phyloP scores from a whole-genome alignment of 2,888 invertebrate species.

The Sicus ferrugineus region DNA sequence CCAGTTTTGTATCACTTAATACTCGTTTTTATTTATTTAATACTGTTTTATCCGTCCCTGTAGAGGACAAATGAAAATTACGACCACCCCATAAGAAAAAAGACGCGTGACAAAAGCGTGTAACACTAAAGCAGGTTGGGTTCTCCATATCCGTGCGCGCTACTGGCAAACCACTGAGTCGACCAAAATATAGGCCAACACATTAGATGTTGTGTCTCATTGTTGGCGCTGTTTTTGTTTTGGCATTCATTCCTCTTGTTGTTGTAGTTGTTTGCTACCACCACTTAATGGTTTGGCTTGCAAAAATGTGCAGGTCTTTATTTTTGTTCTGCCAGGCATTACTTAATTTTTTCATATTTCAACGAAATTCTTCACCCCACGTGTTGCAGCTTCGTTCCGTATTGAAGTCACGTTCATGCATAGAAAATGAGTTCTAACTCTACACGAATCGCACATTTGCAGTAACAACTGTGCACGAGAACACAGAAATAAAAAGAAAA shows the following conservation, averaged over 20 bases:
- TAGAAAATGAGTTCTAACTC: not conserved
- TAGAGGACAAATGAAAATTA: no score
- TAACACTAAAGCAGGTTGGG: not conserved
- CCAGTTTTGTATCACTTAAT: no score
- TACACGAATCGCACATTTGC: not conserved
- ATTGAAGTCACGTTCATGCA: conserved; percentile 1
- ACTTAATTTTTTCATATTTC: not conserved
- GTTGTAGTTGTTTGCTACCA: not conserved
- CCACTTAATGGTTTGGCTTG: not conserved
- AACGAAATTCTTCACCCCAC: not conserved
- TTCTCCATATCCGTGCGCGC: conserved; percentile 22
- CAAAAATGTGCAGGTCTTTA: not conserved
- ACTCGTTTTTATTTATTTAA: not conserved
- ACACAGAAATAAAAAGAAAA: not conserved
- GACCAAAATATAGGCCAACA: not conserved
- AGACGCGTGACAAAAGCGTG: conserved; percentile 6
- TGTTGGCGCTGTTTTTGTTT: not conserved
- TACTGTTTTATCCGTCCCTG: not conserved
- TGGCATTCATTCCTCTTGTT: not conserved
- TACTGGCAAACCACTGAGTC: conserved; percentile 2
- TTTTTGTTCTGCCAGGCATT: not conserved
- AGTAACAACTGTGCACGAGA: not conserved
- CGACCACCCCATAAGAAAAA: no score
- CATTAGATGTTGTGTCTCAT: not conserved
- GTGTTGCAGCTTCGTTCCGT: not conserved